A percentile compares a stretch with the other conserved stretches of the same genome.
Conservation (phyloP, 2,888 invertebrate species). For the Eristalis tenax region DNA sequence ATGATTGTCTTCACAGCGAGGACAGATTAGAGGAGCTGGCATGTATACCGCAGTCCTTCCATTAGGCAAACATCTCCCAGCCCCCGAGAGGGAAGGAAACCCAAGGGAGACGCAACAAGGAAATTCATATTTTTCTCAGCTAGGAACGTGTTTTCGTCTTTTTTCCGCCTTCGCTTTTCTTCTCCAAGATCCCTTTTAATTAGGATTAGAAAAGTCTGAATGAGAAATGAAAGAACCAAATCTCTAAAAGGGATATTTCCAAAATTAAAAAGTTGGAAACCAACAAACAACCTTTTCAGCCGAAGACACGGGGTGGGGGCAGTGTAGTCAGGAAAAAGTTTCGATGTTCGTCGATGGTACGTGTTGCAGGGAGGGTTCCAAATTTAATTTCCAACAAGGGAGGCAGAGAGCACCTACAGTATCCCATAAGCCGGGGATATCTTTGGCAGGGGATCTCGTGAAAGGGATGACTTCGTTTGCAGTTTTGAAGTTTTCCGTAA, state of each 20-base stretch:
- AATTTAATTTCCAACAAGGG: slow-evolving; percentile 42
- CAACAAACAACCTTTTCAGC: slow-evolving; percentile 48
- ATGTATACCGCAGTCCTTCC: slow-evolving; percentile 1
- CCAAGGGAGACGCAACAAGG: slow-evolving; percentile 11
- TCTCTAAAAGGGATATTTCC: slow-evolving; percentile 60
- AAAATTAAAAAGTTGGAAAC: slow-evolving; percentile 63
- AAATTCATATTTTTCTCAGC: slow-evolving; percentile 24
- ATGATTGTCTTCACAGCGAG: slow-evolving; percentile 42
- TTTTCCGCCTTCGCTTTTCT: slow-evolving; percentile 2
- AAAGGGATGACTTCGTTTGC: slow-evolving; percentile 27
- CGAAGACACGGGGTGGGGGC: neutral
- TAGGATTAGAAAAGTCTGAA: slow-evolving; percentile 54
- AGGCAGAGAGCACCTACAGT: neutral
- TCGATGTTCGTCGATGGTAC: slow-evolving; percentile 29
- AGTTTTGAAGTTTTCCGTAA: slow-evolving; percentile 2
- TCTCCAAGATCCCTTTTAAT: slow-evolving; percentile 59
- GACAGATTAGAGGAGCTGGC: slow-evolving; percentile 43
- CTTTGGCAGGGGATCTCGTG: neutral
- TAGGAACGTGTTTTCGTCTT: slow-evolving; percentile 5
- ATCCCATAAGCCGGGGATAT: slow-evolving; percentile 2
- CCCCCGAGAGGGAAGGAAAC: neutral
- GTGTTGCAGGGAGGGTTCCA: slow-evolving; percentile 37
- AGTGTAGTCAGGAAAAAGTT: slow-evolving; percentile 21
- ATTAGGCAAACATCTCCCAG: slow-evolving; percentile 25
- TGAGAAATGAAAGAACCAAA: slow-evolving; percentile 49